phyloP scores from a whole-genome alignment of 2,888 invertebrate species.

The Miltochrista miniata region DNA sequence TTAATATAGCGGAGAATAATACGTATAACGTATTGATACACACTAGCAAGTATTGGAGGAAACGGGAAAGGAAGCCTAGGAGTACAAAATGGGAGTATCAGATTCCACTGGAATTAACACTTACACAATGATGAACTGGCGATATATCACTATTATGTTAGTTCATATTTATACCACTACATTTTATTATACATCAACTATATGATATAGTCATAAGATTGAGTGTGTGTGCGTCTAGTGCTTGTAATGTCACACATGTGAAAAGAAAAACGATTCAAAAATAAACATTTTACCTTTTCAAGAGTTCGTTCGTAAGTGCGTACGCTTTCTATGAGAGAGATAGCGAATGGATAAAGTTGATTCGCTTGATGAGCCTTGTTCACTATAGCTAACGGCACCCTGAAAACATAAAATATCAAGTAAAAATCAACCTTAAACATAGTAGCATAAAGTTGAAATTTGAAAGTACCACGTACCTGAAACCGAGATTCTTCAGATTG shows the following conservation, averaged over 20 bases:
- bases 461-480: conserved; percentile 77
- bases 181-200: conserved; percentile 3
- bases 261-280: not conserved
- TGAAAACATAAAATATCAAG: conserved; percentile 45
- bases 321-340: conserved; percentile 98
- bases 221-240: conserved; percentile 45
- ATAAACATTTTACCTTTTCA: conserved; percentile 91
- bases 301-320: conserved; percentile 98
- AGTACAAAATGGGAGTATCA: no score
- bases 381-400: conserved; percentile 98
- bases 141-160: no score
- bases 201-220: conserved; percentile 24
- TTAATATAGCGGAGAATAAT: no score
- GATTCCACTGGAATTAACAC: no score
- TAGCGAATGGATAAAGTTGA: conserved; percentile 99
- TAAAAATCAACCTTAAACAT: not conserved
- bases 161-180: no score
- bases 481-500: conserved; percentile 97
- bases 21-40: no score
- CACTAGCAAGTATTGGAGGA: no score
- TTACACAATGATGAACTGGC: no score
- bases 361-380: conserved; percentile 99
- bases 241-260: conserved; percentile 44
- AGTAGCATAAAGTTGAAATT: not conserved
- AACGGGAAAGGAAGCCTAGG: no score